phyloP scores from a whole-genome alignment of 1,140 invertebrate species.

The Drosophila virilis region DNA sequence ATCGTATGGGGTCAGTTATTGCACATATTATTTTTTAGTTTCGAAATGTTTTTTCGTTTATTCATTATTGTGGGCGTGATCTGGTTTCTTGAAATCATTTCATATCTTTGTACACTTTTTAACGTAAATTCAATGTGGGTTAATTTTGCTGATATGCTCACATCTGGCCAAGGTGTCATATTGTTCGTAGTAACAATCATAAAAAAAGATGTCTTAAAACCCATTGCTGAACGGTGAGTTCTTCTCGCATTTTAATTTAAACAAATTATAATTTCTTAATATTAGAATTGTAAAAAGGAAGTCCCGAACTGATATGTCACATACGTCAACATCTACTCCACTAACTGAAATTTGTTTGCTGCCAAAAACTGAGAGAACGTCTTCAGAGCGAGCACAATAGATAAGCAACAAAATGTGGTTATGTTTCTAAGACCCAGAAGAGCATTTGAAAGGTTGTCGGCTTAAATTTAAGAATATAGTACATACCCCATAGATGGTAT shows the following conservation, averaged over 20 bases:
- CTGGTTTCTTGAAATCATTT: constrained; percentile 88
- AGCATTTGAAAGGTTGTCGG: no score
- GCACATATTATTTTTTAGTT: constrained; percentile 84
- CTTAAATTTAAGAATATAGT: no score
- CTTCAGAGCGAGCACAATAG: no score
- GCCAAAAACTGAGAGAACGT: background rate
- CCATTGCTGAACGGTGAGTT: constrained; percentile 47
- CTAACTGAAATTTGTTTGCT: constrained; percentile 4
- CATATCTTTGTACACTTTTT: constrained; percentile 7
- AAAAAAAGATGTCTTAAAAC: constrained; percentile 33
- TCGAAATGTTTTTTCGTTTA: constrained; percentile 88
- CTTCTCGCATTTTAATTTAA: background rate
- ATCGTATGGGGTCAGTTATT: background rate
- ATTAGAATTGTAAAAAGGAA: background rate
- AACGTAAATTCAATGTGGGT: constrained; percentile 59
- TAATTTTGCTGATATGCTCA: constrained; percentile 79
- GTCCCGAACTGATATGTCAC: background rate
- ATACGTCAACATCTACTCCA: background rate
- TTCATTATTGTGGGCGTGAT: constrained; percentile 90
- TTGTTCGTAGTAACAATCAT: constrained; percentile 86
- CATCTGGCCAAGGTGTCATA: constrained; percentile 85
- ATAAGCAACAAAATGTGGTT: no score
- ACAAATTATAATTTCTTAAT: background rate
- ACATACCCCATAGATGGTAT: no score
- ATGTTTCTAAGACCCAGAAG: no score